Evolutionary conservation across 2,888 invertebrate genomes (phyloP), one percentile per base, ranked within the genome.

Genomic region (Poecilus cupreus): DNA sequence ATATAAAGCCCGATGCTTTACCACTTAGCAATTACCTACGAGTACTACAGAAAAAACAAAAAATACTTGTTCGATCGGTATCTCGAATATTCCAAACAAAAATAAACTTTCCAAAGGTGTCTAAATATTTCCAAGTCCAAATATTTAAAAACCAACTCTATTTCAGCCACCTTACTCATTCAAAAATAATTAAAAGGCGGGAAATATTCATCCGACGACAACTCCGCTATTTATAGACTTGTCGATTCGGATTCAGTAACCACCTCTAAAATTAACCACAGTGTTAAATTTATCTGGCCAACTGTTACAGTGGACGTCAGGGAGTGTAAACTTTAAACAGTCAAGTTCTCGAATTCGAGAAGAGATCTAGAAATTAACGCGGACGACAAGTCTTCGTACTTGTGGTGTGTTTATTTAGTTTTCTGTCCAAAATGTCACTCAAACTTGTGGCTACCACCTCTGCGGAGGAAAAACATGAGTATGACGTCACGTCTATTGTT

Each of bases 401-500:
- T 5, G 3, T 3, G 18, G 20, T 51, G 8, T 18, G n/a, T 46
- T 32, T 46, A 46, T 46, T 46, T 13, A 46, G 49, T 13, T 11
- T 18, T 54, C 20, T 54, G 18, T 37, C 11, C 16, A 85, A 85
- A 85, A 88, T 89, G 89, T 84, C 87, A 43, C 82, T 87, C 37
- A 84, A 85, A 83, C 84, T 89, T 54, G 85, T 86, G 37, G 87
- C 87, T 24, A 86, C 87, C 82, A 89, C 87, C n/a, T 86, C 88
- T 32, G 88, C 88, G 77, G 86, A 83, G 70, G 89, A 90, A 20
- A 89, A 90, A 83, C 90, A 91, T 83, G 86, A 87, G 18, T 87
- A 86, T 51, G 91, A 91, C 83, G 87, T 91, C 1, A 89, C 88
- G 43, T 84, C 87, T 22, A 82, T 91, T 4, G 83, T 90, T 5